Base-by-base conservation (phyloP, 2,888 invertebrate species). In the Chelonus formosanus region DNA sequence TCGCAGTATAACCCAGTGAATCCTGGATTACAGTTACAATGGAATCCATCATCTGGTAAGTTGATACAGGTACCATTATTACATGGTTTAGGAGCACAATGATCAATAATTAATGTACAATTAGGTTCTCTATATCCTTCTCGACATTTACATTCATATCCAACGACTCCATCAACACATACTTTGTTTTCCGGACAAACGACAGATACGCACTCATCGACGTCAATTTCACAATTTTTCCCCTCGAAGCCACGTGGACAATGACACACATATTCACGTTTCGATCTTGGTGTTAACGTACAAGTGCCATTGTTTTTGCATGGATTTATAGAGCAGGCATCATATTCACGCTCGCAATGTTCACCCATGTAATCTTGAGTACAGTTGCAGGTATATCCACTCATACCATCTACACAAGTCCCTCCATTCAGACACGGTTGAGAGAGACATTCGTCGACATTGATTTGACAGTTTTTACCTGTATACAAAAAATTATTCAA, bases 41-140 rank as follows among this genome's bases (percentile, higher is more conserved):
- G 88, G 85, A 89, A 91, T 10, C 74, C 75, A 72, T 89, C 88
- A 71, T 89, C 89, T 70, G 87, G 86, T 60, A 83, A 86, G 81
- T 90, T 89, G 69, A 86, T 84, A 84, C 94, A 94, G 63, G 90
- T 90, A 75, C 90, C 93, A 85, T 92, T 92, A 83, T 90, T 87
- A 86, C 95, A 96, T 36, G 91, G 90, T 73, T 87, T 86, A 56
- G 86, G 84, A 8, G 86, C 85, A 82, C 93, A 92, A 64, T 89
- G 89, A 78, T 89, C 87, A 52, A 87, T 80, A 70, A 87, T 85
- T 3, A 85, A 76, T 3, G 85, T 85, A 74, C 90, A 90, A 77
- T 88, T 87, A 2, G 87, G 87, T n/a, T 89, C 90, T 10, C 85
- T 84, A 74, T 86, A 89, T 7, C 90, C 90, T 6, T 86, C 84